A percentile compares a stretch with the other conserved stretches of the same genome.
These are phyloP conservation scores for Amiota mariae DNA, from an alignment of 2,888 invertebrate genomes.

Conservation along the genomic window DNA sequence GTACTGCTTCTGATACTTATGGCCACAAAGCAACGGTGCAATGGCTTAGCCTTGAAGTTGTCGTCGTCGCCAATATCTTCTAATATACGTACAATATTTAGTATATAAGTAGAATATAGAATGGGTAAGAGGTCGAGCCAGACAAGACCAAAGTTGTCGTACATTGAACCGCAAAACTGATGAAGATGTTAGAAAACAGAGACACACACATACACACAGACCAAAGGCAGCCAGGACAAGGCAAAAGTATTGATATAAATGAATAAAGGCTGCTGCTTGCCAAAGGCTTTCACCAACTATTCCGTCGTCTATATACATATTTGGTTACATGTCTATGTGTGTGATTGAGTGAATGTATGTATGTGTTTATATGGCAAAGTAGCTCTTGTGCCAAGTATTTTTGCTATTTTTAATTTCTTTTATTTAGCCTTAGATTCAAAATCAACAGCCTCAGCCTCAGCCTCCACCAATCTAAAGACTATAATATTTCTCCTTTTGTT, in stretches of 20 bases:
- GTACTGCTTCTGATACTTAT: background rate
- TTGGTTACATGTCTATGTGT: background rate
- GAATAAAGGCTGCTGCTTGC: slow-evolving; percentile 1
- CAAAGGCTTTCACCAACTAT: slow-evolving; percentile 2
- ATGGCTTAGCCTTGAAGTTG: slow-evolving; percentile 23
- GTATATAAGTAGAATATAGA: too few relatives aligned
- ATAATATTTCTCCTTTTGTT: too few relatives aligned
- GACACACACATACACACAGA: too few relatives aligned
- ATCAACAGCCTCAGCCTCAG: background rate
- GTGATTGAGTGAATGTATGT: background rate
- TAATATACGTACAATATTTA: background rate
- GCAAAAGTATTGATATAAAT: background rate
- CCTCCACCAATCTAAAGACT: background rate
- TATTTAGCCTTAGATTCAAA: slow-evolving; percentile 41
- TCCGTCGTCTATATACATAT: too few relatives aligned
- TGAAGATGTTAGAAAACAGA: background rate
- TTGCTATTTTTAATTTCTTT: slow-evolving; percentile 61
- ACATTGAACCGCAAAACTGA: slow-evolving; percentile 4
- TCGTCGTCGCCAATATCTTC: background rate
- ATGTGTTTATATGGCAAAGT: background rate
- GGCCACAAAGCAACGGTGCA: background rate
- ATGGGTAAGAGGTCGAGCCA: background rate
- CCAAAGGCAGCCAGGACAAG: background rate
- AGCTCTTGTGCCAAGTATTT: slow-evolving; percentile 24
- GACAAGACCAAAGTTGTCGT: background rate